Conservation (phyloP, 2,888 invertebrate genomes). For the Lacanobia wlatinum region DNA sequence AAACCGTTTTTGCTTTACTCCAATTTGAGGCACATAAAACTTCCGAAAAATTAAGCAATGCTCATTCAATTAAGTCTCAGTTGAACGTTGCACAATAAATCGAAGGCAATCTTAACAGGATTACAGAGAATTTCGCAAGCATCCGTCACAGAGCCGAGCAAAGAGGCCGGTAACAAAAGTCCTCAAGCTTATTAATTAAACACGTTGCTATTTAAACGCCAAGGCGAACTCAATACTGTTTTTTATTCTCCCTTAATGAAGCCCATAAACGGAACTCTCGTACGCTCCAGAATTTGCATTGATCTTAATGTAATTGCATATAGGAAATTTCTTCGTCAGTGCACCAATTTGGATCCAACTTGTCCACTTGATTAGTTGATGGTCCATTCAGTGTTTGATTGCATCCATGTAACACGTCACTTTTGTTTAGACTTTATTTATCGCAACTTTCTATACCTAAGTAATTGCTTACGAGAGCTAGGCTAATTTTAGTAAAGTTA, state of each 20-base stretch:
- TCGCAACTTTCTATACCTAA: slow-evolving; percentile 62
- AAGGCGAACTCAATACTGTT: slow-evolving; percentile 76
- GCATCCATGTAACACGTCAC: slow-evolving; percentile 62
- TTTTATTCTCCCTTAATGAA: slow-evolving; percentile 85
- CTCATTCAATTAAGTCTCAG: slow-evolving; percentile 63
- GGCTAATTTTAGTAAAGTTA: slow-evolving; percentile 43
- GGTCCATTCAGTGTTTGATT: slow-evolving; percentile 75
- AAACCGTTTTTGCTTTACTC: slow-evolving; percentile 37
- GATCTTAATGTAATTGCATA: slow-evolving; percentile 77
- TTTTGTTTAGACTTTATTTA: slow-evolving; percentile 62
- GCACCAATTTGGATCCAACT: slow-evolving; percentile 72
- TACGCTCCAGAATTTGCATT: slow-evolving; percentile 86
- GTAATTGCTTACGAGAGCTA: slow-evolving; percentile 47
- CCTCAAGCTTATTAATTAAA: slow-evolving; percentile 81
- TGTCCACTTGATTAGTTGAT: slow-evolving; percentile 76
- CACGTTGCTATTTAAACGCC: slow-evolving; percentile 82
- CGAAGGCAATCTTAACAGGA: slow-evolving; percentile 72
- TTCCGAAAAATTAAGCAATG: slow-evolving; percentile 64
- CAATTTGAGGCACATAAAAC: slow-evolving; percentile 52
- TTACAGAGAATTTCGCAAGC: slow-evolving; percentile 74
- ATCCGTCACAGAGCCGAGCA: slow-evolving; percentile 70
- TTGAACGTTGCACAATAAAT: slow-evolving; percentile 68
- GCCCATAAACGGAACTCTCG: slow-evolving; percentile 81
- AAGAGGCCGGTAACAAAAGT: slow-evolving; percentile 66
- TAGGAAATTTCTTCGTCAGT: slow-evolving; percentile 67